Evolutionary conservation across 2,888 invertebrate genomes (phyloP).

Genomic region (Adela reaumurella): DNA sequence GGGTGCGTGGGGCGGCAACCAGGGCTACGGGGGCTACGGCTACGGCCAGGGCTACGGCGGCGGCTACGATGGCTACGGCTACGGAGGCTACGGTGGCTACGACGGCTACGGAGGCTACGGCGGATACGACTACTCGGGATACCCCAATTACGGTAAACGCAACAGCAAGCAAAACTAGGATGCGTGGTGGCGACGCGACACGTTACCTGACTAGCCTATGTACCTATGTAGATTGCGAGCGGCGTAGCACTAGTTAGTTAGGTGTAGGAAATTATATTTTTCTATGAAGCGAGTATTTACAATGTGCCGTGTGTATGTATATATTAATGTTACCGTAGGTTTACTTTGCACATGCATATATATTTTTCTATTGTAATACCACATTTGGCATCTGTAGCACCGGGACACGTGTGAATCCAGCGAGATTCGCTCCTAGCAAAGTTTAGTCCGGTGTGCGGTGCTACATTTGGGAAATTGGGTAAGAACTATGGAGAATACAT

Average conservation of each 20-base stretch:
- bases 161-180: slow-evolving; percentile 50
- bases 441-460: slow-evolving; percentile 50
- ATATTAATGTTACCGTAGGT: slow-evolving; percentile 37
- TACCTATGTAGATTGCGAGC: too few relatives aligned
- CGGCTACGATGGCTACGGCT: slow-evolving; percentile 72
- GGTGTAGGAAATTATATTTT: slow-evolving; percentile 56
- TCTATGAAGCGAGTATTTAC: slow-evolving; percentile 38
- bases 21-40: slow-evolving; percentile 64
- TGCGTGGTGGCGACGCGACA: too few relatives aligned
- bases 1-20: slow-evolving; percentile 63
- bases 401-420: too few relatives aligned
- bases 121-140: slow-evolving; percentile 77
- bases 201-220: slow-evolving; percentile 44
- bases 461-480: slow-evolving; percentile 62
- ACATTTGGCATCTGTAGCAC: slow-evolving; percentile 59
- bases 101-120: slow-evolving; percentile 75
- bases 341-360: slow-evolving; percentile 49
- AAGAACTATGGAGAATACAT: slow-evolving; percentile 68
- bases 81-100: slow-evolving; percentile 70
- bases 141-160: slow-evolving; percentile 77
- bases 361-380: slow-evolving; percentile 46
- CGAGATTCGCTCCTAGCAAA: too few relatives aligned
- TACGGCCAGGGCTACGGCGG: slow-evolving; percentile 71
- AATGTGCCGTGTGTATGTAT: slow-evolving; percentile 31
- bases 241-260: too few relatives aligned